Base-by-base conservation (phyloP, 2,797 vertebrate genomes). In the Avahi laniger region DNA sequence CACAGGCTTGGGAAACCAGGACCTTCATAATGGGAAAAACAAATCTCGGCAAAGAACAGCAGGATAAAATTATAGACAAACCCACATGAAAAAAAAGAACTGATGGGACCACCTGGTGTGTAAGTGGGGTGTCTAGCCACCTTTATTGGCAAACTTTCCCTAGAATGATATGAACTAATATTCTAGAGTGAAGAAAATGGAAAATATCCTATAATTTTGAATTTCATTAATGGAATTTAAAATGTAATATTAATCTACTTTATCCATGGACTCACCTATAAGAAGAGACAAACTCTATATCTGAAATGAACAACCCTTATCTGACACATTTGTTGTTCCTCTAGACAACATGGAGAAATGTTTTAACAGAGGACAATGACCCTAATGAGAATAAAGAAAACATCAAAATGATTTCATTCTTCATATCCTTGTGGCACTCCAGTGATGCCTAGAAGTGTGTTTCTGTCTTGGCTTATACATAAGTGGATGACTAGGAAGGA, bases 241-340 rank as follows among this genome's bases (percentile, higher is more conserved):
- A 94, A 67, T 65, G 20, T 59, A 65, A 88, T 14, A 14, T 76
- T 14, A 73, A 41, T 24, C n/a, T 85, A 54, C 35, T 72, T 78
- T 70, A 43, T 38, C 52, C 70, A 30, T 20, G 33, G 17, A 67
- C 81, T 43, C 52, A 76, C 30, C 24, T 63, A 38, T 43, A 65
- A 57, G 61, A 81, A 69, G 63, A 80, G 18, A 69, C 67, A 96
- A n/a, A 89, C 35, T 61, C 61, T 33, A 24, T 63, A n/a, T 70
- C 35, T 67, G 35, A 85, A 70, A 86, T 54, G 38, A 85, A 43
- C 12, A 86, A 63, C 28, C 24, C 57, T 59, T n/a, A 26, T 59
- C 59, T 86, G 78, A 93, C 65, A 76, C 20, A 70, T 95, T 61
- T 85, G n/a, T 63, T 75, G 54, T 57, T 78, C n/a, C 38, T 94